Evolutionary conservation across 2,888 invertebrate species (phyloP).

Genomic region (Ormyrus thymus): DNA sequence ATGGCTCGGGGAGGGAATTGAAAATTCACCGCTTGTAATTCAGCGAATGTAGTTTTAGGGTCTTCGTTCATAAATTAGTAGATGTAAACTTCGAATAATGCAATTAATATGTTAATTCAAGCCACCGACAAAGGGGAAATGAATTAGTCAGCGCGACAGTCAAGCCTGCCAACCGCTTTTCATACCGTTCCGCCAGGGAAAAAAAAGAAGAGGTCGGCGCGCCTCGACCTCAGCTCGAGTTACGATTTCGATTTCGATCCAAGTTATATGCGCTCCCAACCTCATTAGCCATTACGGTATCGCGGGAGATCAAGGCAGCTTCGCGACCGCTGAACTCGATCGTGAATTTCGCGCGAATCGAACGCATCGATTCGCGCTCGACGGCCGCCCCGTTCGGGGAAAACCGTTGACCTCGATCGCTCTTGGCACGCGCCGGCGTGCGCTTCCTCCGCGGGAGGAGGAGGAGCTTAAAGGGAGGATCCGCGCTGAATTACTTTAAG

Average conservation of each 20-base stretch:
- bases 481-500: no score
- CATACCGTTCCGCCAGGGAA: not conserved
- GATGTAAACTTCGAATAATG: no score
- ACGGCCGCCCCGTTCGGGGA: no score
- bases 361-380: not conserved
- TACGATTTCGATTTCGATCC: not conserved
- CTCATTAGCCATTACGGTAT: slow-evolving; percentile 8
- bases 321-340: slow-evolving; percentile 40
- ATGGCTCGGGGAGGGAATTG: no score
- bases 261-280: not conserved
- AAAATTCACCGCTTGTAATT: no score
- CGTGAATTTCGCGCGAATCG: slow-evolving; percentile 17
- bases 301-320: slow-evolving; percentile 20
- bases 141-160: no score
- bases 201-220: not conserved
- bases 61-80: no score
- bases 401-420: slow-evolving; percentile 3
- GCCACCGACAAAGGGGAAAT: no score
- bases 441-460: not conserved
- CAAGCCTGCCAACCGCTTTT: no score
- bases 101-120: no score
- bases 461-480: no score
- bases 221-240: slow-evolving; percentile 12
- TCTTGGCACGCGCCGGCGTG: not conserved
- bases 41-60: no score